These are phyloP conservation scores for Caenorhabditis macrosperma DNA, from an alignment of 2,888 invertebrate genomes.

Conservation along the genomic window DNA sequence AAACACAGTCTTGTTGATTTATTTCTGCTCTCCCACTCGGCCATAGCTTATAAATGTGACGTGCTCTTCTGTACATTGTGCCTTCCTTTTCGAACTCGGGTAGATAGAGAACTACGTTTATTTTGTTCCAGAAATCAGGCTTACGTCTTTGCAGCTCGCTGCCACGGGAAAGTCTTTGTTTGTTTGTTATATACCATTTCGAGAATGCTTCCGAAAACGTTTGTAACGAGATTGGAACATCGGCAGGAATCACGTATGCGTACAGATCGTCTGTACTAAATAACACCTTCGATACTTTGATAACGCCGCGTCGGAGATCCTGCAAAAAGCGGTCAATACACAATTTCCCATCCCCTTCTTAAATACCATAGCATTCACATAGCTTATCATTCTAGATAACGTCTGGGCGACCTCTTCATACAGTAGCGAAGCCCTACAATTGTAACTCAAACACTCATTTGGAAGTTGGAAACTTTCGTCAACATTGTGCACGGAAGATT, in stretches of 20 bases:
- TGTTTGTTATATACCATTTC: no score
- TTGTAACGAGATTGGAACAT: no score
- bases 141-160: not conserved
- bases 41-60: slow-evolving; percentile 10
- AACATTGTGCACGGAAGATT: not conserved
- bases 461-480: not conserved
- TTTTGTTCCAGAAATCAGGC: not conserved
- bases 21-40: not conserved
- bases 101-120: slow-evolving; percentile 16
- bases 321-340: not conserved
- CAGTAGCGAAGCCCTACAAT: no score
- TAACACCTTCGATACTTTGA: slow-evolving; percentile 8
- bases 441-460: not conserved
- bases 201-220: not conserved
- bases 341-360: not conserved
- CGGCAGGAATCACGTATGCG: slow-evolving; percentile 7
- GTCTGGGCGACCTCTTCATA: not conserved
- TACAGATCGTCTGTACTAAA: slow-evolving; percentile 3
- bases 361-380: not conserved
- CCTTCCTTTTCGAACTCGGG: slow-evolving; percentile 7
- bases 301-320: not conserved
- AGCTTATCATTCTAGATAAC: not conserved
- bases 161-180: no score
- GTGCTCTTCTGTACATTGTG: slow-evolving; percentile 26
- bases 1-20: not conserved